Conservation (phyloP, 2,113 vertebrate species). For the Scomber japonicus region DNA sequence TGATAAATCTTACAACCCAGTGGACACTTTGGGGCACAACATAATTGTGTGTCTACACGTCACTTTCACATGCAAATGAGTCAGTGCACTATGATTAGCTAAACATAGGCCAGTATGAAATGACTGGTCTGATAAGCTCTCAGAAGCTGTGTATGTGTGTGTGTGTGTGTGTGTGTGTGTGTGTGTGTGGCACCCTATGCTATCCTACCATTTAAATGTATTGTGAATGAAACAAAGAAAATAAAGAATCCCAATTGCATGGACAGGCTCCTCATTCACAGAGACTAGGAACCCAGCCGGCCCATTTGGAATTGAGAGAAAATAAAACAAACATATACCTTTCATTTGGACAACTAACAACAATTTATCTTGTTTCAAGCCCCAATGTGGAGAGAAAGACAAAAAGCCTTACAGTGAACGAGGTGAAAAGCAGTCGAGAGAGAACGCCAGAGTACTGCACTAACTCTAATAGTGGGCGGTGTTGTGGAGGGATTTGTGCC, state of each 20-base stretch:
- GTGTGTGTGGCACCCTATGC: constrained; percentile 24
- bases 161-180: constrained; percentile 6
- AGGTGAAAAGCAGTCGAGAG: constrained; percentile 87
- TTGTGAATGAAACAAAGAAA: constrained; percentile 38
- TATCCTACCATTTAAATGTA: constrained; percentile 41
- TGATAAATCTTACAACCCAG: constrained; percentile 5
- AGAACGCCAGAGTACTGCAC: constrained; percentile 87
- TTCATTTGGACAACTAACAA: constrained; percentile 64
- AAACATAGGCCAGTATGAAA: constrained; percentile 48
- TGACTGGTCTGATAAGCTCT: constrained; percentile 20
- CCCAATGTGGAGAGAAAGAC: constrained; percentile 92
- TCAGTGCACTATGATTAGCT: constrained; percentile 39
- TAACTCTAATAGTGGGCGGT: constrained; percentile 84
- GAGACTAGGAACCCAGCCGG: constrained; percentile 80
- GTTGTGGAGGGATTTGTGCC: constrained; percentile 79
- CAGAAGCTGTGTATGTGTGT: background rate
- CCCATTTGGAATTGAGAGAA: constrained; percentile 70
- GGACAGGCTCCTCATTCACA: constrained; percentile 84
- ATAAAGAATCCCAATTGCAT: constrained; percentile 79
- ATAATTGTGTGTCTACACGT: constrained; percentile 43
- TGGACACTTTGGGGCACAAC: background rate
- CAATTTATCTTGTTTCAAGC: constrained; percentile 90
- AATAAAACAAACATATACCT: constrained; percentile 57
- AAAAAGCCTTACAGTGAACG: constrained; percentile 79
- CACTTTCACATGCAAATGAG: constrained; percentile 51